Evolutionary conservation across 2,113 vertebrate genomes (phyloP).

Genomic region (Suncus etruscus): DNA sequence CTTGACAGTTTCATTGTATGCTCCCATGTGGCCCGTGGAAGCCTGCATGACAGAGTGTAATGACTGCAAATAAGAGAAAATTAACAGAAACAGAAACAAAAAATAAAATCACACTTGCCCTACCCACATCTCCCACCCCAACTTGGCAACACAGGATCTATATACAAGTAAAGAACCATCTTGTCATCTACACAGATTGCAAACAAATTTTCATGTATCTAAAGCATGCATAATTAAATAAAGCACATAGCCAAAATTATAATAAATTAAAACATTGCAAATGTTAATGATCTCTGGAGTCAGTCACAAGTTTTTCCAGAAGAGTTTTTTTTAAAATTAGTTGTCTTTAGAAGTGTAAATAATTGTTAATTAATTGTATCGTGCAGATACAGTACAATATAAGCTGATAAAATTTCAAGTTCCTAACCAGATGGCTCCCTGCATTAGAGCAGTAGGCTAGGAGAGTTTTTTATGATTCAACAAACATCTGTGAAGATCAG

Average conservation of each 20-base stretch:
- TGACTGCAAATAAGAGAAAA: slow-evolving; percentile 54
- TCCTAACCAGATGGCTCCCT: not conserved
- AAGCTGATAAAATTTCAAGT: slow-evolving; percentile 44
- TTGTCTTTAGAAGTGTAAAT: not conserved
- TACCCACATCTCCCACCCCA: too few species aligned
- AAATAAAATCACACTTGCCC: not conserved
- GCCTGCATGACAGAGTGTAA: not conserved
- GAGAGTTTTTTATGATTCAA: slow-evolving; percentile 38
- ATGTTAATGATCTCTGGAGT: slow-evolving; percentile 28
- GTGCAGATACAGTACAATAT: slow-evolving; percentile 58
- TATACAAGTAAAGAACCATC: not conserved
- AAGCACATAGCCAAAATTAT: not conserved
- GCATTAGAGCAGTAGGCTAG: not conserved
- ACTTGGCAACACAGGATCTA: not conserved
- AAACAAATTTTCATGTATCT: not conserved
- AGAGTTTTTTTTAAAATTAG: not conserved
- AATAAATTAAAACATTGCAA: not conserved
- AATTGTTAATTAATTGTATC: slow-evolving; percentile 63
- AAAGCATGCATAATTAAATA: not conserved
- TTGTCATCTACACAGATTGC: not conserved
- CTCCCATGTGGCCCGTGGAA: not conserved
- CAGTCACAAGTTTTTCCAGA: not conserved
- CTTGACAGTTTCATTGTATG: not conserved
- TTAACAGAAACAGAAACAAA: not conserved
- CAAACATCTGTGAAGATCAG: not conserved